These are phyloP conservation scores for Pandemis cinnamomeana DNA, from an alignment of 2,888 invertebrate genomes.

Conservation along the genomic window DNA sequence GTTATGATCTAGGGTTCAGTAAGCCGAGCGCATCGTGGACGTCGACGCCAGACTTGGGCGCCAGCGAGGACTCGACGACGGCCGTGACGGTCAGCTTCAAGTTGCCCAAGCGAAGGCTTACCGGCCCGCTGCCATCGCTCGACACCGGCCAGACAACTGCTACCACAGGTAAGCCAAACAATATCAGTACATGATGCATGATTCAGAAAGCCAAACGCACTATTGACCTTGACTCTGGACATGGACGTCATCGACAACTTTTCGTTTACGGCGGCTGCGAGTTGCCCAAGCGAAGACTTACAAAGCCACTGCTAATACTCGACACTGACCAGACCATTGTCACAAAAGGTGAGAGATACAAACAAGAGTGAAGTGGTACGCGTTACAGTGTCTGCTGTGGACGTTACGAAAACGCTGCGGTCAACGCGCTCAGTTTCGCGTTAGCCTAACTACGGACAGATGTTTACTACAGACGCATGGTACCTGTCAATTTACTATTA, in stretches of 20 bases:
- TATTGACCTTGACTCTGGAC: too few species aligned
- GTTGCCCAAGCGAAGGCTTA: constrained; percentile 87
- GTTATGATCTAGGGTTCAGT: constrained; percentile 65
- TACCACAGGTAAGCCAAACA: constrained; percentile 19
- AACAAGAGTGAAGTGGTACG: too few species aligned
- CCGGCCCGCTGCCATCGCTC: constrained; percentile 82
- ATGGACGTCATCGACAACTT: too few species aligned
- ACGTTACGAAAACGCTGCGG: too few species aligned
- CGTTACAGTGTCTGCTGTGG: too few species aligned
- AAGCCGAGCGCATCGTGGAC: constrained; percentile 88
- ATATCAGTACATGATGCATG: neutral
- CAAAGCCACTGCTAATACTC: neutral
- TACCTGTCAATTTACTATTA: too few species aligned
- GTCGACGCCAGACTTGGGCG: constrained; percentile 92
- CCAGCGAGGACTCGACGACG: constrained; percentile 84
- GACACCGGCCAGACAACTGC: constrained; percentile 79
- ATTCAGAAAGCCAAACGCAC: neutral
- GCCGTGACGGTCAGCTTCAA: constrained; percentile 88
- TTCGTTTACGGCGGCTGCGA: too few species aligned
- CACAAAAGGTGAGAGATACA: too few species aligned
- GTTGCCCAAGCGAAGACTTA: neutral
- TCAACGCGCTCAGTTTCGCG: too few species aligned
- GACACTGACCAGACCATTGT: too few species aligned
- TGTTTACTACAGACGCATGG: too few species aligned
- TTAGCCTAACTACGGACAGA: too few species aligned